These are phyloP conservation scores for Drosophila acutilabella DNA, from an alignment of 2,888 invertebrate genomes.

Conservation along the genomic window DNA sequence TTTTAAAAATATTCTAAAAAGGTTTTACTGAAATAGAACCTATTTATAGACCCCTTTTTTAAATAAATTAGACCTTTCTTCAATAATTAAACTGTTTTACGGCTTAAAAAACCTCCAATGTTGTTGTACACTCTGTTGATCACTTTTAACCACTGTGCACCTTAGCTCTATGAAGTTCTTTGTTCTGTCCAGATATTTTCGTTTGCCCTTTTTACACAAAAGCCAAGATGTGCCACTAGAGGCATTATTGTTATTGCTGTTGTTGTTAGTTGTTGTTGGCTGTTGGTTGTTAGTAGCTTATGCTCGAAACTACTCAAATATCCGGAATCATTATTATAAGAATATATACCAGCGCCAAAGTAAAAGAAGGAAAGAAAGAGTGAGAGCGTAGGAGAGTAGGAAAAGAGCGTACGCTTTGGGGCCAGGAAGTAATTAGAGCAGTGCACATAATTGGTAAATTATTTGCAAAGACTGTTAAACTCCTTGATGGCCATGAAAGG, in stretches of 20 bases:
- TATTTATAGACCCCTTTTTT: too few relatives aligned
- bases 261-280: slow-evolving; percentile 39
- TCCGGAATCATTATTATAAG: slow-evolving; percentile 79
- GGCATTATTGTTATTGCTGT: slow-evolving; percentile 64
- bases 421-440: slow-evolving; percentile 74
- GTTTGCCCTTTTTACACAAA: slow-evolving; percentile 46
- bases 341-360: slow-evolving; percentile 52
- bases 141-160: slow-evolving; percentile 47
- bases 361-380: not conserved
- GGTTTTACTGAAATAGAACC: too few relatives aligned
- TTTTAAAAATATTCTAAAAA: too few relatives aligned
- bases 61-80: too few relatives aligned
- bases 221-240: slow-evolving; percentile 48
- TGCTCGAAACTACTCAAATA: slow-evolving; percentile 77
- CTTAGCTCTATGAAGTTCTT: slow-evolving; percentile 35
- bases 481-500: slow-evolving; percentile 33
- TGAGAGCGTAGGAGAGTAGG: not conserved
- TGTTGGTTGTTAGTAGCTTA: slow-evolving; percentile 62
- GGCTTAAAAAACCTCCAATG: too few relatives aligned
- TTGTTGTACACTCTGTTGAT: not conserved
- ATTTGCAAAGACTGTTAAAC: slow-evolving; percentile 46
- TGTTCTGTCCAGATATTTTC: slow-evolving; percentile 56
- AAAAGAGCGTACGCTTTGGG: slow-evolving; percentile 51
- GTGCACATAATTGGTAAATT: slow-evolving; percentile 73
- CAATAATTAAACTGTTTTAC: too few relatives aligned